Conservation (phyloP, 2,888 invertebrate species). For the Microctonus hyperodae region DNA sequence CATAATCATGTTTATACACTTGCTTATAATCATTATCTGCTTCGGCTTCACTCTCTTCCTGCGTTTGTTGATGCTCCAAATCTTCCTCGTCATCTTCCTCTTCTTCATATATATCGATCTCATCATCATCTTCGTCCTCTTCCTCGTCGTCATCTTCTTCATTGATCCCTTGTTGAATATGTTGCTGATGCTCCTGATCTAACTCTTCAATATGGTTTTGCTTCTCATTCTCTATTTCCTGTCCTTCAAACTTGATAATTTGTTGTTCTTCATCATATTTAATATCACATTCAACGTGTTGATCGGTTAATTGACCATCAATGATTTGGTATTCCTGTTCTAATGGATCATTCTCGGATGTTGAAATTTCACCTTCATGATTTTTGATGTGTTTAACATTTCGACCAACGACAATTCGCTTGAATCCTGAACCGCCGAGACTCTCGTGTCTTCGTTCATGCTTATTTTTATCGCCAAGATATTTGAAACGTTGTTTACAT, state of each 20-base stretch:
- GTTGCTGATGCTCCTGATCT: conserved; percentile 4
- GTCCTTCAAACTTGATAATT: conserved; percentile 45
- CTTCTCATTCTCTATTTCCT: neutral
- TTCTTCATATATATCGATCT: conserved; percentile 20
- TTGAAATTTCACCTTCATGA: conserved; percentile 39
- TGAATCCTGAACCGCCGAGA: conserved; percentile 60
- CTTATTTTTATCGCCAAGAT: conserved; percentile 61
- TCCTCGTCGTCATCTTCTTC: conserved; percentile 41
- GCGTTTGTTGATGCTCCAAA: neutral
- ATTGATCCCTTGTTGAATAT: neutral
- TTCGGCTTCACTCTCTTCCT: conserved; percentile 29
- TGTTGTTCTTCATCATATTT: conserved; percentile 41
- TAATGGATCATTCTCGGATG: conserved; percentile 50
- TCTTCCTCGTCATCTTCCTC: neutral
- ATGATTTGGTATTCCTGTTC: conserved; percentile 38
- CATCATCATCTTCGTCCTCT: conserved; percentile 44
- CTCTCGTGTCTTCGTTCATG: conserved; percentile 60
- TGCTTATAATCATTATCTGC: conserved; percentile 34
- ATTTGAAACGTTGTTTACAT: conserved; percentile 59
- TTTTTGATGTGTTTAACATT: conserved; percentile 46
- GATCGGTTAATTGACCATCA: conserved; percentile 38
- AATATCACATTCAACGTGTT: conserved; percentile 32
- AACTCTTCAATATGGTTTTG: neutral
- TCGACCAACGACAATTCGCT: conserved; percentile 57
- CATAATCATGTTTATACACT: conserved; percentile 52